Evolutionary conservation across 2,797 vertebrate species (phyloP).

Genomic region (Sebastes itinus): DNA sequence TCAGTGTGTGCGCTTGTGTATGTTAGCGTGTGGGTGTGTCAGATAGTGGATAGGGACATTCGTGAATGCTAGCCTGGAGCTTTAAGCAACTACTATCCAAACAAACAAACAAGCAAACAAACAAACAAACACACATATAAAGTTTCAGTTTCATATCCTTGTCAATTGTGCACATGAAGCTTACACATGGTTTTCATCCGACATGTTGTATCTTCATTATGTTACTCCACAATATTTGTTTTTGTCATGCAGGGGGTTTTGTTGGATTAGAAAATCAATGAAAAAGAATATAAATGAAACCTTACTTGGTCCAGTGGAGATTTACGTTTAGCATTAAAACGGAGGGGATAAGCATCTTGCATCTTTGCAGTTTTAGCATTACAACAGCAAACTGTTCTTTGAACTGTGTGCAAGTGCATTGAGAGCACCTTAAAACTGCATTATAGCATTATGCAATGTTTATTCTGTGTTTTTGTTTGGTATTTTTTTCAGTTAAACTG

Average conservation of each 20-base stretch:
- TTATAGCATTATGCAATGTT: no score
- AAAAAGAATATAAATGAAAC: background rate
- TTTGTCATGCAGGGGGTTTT: background rate
- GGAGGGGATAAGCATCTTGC: background rate
- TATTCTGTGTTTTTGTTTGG: no score
- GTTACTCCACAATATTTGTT: background rate
- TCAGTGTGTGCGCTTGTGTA: slow-evolving; percentile 35
- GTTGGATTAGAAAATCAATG: background rate
- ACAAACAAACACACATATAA: slow-evolving; percentile 25
- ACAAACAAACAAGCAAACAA: slow-evolving; percentile 34
- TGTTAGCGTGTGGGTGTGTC: slow-evolving; percentile 39
- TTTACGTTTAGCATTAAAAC: background rate
- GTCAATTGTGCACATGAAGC: background rate
- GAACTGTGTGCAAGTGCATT: background rate
- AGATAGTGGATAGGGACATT: slow-evolving; percentile 41
- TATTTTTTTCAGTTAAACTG: no score
- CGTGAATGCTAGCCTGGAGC: slow-evolving; percentile 39
- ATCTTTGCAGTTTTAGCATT: background rate
- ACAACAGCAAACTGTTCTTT: background rate
- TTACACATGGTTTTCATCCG: background rate
- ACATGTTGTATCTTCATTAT: background rate
- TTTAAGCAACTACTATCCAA: slow-evolving; percentile 18
- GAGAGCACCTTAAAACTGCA: no score
- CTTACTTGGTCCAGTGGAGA: background rate
- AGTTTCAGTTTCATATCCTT: background rate